Conservation (phyloP, 2,113 vertebrate species). For the Sylvietta virens region DNA sequence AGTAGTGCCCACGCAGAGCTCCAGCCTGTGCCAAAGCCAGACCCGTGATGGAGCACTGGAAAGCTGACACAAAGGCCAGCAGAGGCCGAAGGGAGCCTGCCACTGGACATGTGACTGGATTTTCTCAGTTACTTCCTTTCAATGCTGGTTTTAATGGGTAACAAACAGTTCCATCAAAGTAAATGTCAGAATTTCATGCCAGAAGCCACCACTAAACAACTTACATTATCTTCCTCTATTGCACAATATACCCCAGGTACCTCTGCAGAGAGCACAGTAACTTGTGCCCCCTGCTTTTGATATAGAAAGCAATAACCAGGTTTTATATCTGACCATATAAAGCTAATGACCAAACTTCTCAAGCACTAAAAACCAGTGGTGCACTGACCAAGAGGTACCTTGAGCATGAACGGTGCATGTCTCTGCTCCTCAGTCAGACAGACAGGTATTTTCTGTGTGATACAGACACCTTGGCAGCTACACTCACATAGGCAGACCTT, state of each 20-base stretch:
- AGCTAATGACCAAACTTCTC: not conserved
- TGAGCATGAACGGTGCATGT: fast-evolving
- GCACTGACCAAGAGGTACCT: not conserved
- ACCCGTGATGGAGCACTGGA: not conserved
- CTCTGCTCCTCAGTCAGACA: not conserved
- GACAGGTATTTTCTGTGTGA: not conserved
- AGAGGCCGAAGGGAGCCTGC: not conserved
- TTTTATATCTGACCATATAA: not conserved
- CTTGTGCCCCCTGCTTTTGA: not conserved
- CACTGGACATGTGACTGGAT: not conserved
- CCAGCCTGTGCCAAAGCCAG: not conserved
- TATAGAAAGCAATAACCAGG: not conserved
- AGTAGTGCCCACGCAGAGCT: not conserved
- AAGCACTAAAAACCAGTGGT: not conserved
- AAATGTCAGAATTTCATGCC: not conserved
- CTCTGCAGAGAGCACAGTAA: not conserved
- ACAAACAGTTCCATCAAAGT: not conserved
- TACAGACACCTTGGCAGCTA: not conserved
- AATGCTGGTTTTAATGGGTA: not conserved
- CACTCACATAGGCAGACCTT: not conserved
- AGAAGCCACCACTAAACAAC: not conserved
- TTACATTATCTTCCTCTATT: not conserved
- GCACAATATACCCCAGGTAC: not conserved
- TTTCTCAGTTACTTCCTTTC: not conserved
- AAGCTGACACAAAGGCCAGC: not conserved